phyloP scores from a whole-genome alignment of 2,888 invertebrate species.

The Boloria euphrosyne region DNA sequence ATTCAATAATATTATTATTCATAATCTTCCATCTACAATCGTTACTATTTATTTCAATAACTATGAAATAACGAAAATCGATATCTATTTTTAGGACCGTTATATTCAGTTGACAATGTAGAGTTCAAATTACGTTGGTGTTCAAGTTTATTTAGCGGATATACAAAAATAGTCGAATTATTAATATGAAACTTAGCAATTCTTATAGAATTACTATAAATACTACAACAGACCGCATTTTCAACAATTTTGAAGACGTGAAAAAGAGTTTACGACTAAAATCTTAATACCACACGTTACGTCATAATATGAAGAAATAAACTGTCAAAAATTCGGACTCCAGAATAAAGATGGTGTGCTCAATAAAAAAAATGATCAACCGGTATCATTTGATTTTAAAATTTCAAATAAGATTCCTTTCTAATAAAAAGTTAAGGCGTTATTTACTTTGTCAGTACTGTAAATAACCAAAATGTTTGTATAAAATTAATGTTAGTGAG shows the following conservation, averaged over 20 bases:
- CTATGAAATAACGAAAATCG: neutral
- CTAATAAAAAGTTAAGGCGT: too few species aligned
- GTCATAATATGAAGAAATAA: too few species aligned
- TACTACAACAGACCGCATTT: neutral
- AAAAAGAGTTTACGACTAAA: too few species aligned
- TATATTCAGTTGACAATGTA: neutral
- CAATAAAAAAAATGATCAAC: too few species aligned
- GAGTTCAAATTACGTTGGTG: neutral
- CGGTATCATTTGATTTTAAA: too few species aligned
- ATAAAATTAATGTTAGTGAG: too few species aligned
- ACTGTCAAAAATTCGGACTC: too few species aligned
- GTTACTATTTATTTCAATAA: conserved; percentile 2
- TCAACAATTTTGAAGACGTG: neutral
- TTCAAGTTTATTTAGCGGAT: conserved; percentile 1
- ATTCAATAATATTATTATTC: conserved; percentile 15
- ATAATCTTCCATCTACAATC: neutral
- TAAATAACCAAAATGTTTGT: too few species aligned
- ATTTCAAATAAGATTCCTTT: too few species aligned
- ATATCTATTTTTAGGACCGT: conserved; percentile 2
- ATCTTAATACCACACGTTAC: too few species aligned
- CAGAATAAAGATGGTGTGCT: too few species aligned
- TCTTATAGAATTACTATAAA: neutral
- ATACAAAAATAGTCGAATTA: conserved; percentile 16
- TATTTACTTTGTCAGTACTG: too few species aligned
- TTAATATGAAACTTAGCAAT: conserved; percentile 8